Evolutionary conservation across 2,888 invertebrate species (phyloP).

Genomic region (Noctua comes): DNA sequence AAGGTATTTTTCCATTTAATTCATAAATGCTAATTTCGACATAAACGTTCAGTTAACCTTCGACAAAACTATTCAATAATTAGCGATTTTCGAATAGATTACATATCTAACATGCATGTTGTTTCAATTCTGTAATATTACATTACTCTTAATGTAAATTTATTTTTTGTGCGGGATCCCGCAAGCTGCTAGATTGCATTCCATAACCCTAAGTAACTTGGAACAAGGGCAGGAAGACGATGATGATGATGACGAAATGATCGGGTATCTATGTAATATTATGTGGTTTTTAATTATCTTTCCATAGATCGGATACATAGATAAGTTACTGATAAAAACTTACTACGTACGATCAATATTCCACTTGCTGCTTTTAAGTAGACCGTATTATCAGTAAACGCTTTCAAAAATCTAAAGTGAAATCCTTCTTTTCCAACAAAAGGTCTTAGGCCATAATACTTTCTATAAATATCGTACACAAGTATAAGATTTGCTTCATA

Average conservation of each 20-base stretch:
- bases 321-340: neutral
- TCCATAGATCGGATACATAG: slow-evolving; percentile 1
- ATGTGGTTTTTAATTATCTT: neutral
- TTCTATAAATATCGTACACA: slow-evolving; percentile 23
- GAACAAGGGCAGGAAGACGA: neutral
- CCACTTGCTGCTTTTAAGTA: neutral
- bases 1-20: no score
- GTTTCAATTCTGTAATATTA: no score
- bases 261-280: neutral
- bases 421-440: neutral
- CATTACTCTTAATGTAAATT: no score
- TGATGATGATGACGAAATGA: neutral
- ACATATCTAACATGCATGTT: no score
- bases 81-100: no score
- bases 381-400: neutral
- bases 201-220: no score
- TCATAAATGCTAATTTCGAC: no score
- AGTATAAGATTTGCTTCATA: slow-evolving; percentile 50
- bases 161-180: no score
- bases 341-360: neutral
- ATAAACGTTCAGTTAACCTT: no score
- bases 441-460: slow-evolving; percentile 21
- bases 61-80: no score
- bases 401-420: neutral
- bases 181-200: no score